These are phyloP conservation scores for Neodiprion lecontei DNA, from an alignment of 1,140 invertebrate genomes.

Conservation along the genomic window DNA sequence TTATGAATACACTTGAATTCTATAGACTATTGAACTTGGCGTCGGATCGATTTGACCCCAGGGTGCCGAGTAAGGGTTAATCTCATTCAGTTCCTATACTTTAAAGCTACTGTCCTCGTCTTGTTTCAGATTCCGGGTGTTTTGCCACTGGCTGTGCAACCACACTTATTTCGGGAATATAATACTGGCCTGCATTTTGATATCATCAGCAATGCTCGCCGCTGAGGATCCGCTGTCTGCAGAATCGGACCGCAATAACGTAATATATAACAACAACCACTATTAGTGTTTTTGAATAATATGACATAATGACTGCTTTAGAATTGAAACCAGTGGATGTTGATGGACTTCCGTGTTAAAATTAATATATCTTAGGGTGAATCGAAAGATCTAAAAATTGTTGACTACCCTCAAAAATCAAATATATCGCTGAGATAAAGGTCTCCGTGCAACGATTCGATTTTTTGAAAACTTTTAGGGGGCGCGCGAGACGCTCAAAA, in stretches of 20 bases:
- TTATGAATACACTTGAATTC: too few species aligned
- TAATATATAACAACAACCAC: conserved; percentile 44
- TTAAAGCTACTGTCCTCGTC: conserved; percentile 4
- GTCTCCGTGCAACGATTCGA: too few species aligned
- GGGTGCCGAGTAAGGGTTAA: too few species aligned
- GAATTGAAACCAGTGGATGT: too few species aligned
- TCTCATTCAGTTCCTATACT: not conserved
- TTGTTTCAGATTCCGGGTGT: conserved; percentile 86
- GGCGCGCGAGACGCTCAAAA: too few species aligned
- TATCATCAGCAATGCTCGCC: conserved; percentile 97
- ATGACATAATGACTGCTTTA: not conserved
- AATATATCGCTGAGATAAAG: too few species aligned
- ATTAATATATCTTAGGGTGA: not conserved
- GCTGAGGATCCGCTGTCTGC: conserved; percentile 95
- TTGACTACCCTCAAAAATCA: too few species aligned
- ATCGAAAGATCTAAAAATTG: too few species aligned
- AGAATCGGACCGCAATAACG: conserved; percentile 74
- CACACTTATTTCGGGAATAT: conserved; percentile 96
- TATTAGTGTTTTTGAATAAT: not conserved
- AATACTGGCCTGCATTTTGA: conserved; percentile 96
- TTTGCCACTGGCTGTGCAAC: conserved; percentile 96
- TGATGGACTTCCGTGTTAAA: too few species aligned
- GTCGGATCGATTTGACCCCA: too few species aligned
- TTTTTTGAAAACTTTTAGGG: too few species aligned
- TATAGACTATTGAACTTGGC: too few species aligned